Evolutionary conservation across 1,140 invertebrate genomes (phyloP).

Genomic region (Drosophila busckii): DNA sequence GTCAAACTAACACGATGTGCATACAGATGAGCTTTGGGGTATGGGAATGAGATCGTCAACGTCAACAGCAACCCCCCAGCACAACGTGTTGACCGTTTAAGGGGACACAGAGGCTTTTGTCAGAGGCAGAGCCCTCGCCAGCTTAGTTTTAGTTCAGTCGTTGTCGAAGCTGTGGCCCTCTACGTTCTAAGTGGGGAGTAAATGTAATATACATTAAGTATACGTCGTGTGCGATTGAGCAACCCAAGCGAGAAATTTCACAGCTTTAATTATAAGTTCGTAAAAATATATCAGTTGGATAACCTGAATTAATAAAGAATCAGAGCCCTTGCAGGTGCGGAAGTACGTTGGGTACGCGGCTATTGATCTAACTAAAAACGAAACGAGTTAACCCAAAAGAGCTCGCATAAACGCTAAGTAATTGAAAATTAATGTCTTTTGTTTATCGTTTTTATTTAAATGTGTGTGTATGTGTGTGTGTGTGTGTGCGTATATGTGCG

Average conservation of each 20-base stretch:
- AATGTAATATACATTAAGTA: slow-evolving; percentile 23
- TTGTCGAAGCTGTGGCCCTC: slow-evolving; percentile 7
- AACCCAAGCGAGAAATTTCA: too few species aligned
- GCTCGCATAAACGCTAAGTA: slow-evolving; percentile 16
- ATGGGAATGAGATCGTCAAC: slow-evolving; percentile 12
- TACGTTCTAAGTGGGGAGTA: slow-evolving; percentile 18
- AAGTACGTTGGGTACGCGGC: too few species aligned
- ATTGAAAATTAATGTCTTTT: slow-evolving; percentile 37
- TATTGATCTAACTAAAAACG: too few species aligned
- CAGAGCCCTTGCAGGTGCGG: too few species aligned
- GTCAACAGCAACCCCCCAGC: background rate
- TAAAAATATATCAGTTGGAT: too few species aligned
- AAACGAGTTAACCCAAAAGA: background rate
- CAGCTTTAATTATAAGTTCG: too few species aligned
- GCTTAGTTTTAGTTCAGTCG: slow-evolving; percentile 28
- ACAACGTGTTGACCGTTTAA: slow-evolving; percentile 9
- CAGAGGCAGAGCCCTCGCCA: too few species aligned
- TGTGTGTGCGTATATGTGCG: too few species aligned
- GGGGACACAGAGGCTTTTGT: slow-evolving; percentile 1
- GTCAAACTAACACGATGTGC: slow-evolving; percentile 50
- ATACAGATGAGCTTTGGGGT: slow-evolving; percentile 49
- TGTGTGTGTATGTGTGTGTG: too few species aligned
- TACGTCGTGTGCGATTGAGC: slow-evolving; percentile 18
- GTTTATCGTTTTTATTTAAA: too few species aligned
- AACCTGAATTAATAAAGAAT: too few species aligned